Evolutionary conservation across 2,888 invertebrate species (phyloP).

Genomic region (Electrophaes corylata): DNA sequence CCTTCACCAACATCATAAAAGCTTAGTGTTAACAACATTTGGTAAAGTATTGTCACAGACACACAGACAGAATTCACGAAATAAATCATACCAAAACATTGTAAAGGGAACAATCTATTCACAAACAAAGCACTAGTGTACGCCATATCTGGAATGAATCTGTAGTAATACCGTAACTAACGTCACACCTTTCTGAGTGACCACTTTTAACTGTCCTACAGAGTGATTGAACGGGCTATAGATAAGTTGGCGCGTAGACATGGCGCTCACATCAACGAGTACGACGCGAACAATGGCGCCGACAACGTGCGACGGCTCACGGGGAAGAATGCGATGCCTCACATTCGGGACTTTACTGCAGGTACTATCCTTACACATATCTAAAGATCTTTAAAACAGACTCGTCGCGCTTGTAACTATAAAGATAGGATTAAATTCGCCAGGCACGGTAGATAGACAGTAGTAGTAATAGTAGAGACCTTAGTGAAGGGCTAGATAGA

Average conservation of each 20-base stretch:
- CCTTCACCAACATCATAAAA: too few species aligned
- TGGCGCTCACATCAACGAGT: conserved; percentile 95
- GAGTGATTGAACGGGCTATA: conserved; percentile 96
- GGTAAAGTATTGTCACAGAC: not conserved
- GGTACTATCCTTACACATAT: conserved; percentile 46
- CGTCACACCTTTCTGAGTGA: not conserved
- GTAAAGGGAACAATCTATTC: not conserved
- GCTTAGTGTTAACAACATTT: not conserved
- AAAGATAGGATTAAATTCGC: too few species aligned
- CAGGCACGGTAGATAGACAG: too few species aligned
- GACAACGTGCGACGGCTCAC: conserved; percentile 97
- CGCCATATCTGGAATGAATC: not conserved
- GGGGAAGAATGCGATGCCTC: conserved; percentile 96
- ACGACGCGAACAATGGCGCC: conserved; percentile 96
- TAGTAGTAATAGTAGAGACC: too few species aligned
- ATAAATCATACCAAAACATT: not conserved
- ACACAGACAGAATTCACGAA: not conserved
- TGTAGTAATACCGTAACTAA: not conserved
- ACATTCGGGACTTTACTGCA: conserved; percentile 96
- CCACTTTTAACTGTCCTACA: conserved; percentile 54
- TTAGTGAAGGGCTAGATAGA: too few species aligned
- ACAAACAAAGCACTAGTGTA: conserved; percentile 1
- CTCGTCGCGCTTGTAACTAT: not conserved
- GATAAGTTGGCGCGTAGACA: conserved; percentile 96
- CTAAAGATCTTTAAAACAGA: not conserved